Base-by-base conservation (phyloP, 2,113 vertebrate species). In the Benitochromis conjunctus region DNA sequence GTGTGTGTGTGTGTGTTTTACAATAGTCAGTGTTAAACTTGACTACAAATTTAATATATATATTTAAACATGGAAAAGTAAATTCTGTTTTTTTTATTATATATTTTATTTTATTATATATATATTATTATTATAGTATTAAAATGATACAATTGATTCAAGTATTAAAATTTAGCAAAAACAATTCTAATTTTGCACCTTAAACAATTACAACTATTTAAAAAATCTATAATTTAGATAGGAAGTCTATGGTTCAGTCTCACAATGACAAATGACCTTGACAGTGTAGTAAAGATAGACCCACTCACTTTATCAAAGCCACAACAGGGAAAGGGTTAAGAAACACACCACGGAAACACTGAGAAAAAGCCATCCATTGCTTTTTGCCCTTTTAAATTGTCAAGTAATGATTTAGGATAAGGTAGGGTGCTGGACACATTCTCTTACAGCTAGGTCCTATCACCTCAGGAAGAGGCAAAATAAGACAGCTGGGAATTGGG, bases 361-460 rank as follows among this genome's bases (percentile, higher is more conserved):
- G 86, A 88, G 48, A 87, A 92, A 92, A 90, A 93, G 77, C 82
- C 91, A 93, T 92, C 89, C 80, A 89, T 94, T 91, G 86, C 90
- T 88, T 82, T 84, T 83, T 93, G 94, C 91, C 94, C 94, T 96
- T 96, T 95, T 89, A 95, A 95, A 94, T 88, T 95, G 94, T 95
- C 96, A 93, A 54, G 90, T 94, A 81, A 86, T 94, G 94, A 96
- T 96, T 95, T 94, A 94, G 88, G 92, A 92, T 91, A 87, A 88
- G 85, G 84, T 88, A 56, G 84, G 84, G 82, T 83, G 82, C 58
- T 60, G 90, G 88, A 82, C 76, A 53, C 53, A 82, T 84, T 87
- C 86, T 88, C 57, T 91, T 84, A 91, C 89, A 89, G 87, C 93
- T 24, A 80, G 69, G 58, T 69, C 81, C 89, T 46, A 85, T 91